These are phyloP conservation scores for Nycticryphes semicollaris DNA, from an alignment of 2,113 vertebrate genomes.

Conservation along the genomic window DNA sequence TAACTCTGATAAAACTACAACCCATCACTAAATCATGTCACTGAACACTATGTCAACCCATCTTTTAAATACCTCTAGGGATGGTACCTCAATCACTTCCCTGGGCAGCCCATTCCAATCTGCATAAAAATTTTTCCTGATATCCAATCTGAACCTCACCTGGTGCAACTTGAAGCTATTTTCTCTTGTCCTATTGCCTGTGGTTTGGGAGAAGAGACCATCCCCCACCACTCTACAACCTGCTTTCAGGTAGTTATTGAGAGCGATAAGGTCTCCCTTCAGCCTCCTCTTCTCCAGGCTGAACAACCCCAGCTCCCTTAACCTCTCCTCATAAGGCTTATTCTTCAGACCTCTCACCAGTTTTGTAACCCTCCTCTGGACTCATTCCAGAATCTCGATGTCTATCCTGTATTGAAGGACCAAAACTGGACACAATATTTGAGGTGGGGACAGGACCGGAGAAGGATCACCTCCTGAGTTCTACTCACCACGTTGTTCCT, in stretches of 20 bases:
- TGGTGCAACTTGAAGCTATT: background rate
- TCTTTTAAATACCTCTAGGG: background rate
- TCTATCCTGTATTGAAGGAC: background rate
- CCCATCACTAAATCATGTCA: background rate
- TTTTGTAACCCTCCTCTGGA: background rate
- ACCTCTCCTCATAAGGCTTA: background rate
- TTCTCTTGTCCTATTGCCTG: background rate
- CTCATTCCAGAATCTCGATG: background rate
- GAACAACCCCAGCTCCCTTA: background rate
- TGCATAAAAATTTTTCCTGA: background rate
- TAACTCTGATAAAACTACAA: background rate
- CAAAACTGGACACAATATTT: background rate
- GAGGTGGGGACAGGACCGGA: background rate
- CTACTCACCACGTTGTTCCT: background rate
- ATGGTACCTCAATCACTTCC: background rate
- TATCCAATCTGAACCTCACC: background rate
- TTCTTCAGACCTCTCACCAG: background rate
- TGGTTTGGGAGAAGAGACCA: background rate
- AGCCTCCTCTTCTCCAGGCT: background rate
- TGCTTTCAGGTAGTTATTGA: background rate
- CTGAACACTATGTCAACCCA: background rate
- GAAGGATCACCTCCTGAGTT: background rate
- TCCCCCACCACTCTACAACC: background rate
- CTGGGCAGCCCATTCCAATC: background rate
- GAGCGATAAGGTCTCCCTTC: background rate